Conservation (phyloP, 2,797 vertebrate genomes). For the Hephaestus fuliginosus region DNA sequence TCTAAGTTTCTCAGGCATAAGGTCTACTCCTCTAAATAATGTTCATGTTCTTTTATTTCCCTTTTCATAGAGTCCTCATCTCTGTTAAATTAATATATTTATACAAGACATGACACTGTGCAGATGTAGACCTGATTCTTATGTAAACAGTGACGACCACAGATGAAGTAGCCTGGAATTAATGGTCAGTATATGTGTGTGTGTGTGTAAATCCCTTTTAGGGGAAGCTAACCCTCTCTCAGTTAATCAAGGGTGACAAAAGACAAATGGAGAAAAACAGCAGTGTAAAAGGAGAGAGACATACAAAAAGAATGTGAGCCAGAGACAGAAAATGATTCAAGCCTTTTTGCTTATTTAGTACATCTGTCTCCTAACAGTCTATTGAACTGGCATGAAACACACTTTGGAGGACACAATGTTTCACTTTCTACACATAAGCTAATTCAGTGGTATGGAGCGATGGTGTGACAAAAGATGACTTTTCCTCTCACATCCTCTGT, state of each 20-base stretch:
- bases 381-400: conserved; percentile 11
- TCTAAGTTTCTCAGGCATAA: not conserved
- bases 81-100: not conserved
- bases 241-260: conserved; percentile 3
- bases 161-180: conserved; percentile 14
- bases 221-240: not conserved
- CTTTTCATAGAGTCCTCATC: not conserved
- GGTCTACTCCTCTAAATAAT: not conserved
- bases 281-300: not conserved
- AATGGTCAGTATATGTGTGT: conserved; percentile 2
- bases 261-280: conserved; percentile 13
- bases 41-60: not conserved
- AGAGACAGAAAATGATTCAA: conserved; percentile 14
- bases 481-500: conserved; percentile 71
- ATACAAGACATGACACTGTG: conserved; percentile 12
- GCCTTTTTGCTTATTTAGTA: conserved; percentile 1
- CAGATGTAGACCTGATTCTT: not conserved
- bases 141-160: not conserved
- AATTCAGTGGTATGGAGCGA: conserved; percentile 42
- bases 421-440: conserved; percentile 39
- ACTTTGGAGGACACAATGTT: conserved; percentile 5
- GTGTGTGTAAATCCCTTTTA: not conserved
- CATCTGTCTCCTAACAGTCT: not conserved
- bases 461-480: conserved; percentile 62
- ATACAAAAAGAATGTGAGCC: not conserved